Evolutionary conservation across 2,113 vertebrate species (phyloP), one percentile per base, ranked within the genome.

Genomic region (Oreotrochilus melanogaster): DNA sequence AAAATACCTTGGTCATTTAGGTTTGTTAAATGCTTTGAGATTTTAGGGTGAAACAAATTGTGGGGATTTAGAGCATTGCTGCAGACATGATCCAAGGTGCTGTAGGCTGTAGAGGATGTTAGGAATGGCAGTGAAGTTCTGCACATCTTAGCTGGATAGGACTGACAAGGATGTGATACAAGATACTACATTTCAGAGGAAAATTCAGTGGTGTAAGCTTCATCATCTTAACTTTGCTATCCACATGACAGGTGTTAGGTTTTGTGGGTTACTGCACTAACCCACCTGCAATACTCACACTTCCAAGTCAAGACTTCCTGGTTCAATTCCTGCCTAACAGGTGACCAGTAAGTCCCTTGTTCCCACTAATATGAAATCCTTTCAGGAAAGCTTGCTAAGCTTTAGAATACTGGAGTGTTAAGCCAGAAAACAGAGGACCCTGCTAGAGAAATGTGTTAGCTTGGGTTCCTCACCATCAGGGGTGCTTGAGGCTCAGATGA

Each of bases 91-190:
- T 5, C 25, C 47, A 42, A 86, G 22, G 25, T 6, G 1, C 30
- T 57, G 4, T 22, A 19, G 0, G 2, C 39, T 53, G 30, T 50
- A 28, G 53, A 73, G 43, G 71, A 75, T 4, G 11, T 67, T 3
- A 31, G 39, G 69, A 94, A 70, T 2, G 8, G 50, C 67, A 81
- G 35, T 3, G 0, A 33, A 37, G 9, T 64, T 78, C 53, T 51
- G 65, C 48, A 19, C n/a, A 64, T 48, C 3, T 5, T 60, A 75
- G 18, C 43, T 84, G 71, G 61, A 13, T 67, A 31, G 31, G 33
- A 58, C 23, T 45, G 37, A 19, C 43, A 62, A n/a, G 0, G 0
- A 0, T 11, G 27, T 11, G 57, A 54, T 42, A 50, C 0, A 0
- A 78, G 28, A 42, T 39, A 39, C 37, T 31, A 67, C 5, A 7